A percentile compares a stretch with the other conserved stretches of the same genome.
phyloP scores from a whole-genome alignment of 2,797 vertebrate species.

The Pseudochirops corinnae region DNA sequence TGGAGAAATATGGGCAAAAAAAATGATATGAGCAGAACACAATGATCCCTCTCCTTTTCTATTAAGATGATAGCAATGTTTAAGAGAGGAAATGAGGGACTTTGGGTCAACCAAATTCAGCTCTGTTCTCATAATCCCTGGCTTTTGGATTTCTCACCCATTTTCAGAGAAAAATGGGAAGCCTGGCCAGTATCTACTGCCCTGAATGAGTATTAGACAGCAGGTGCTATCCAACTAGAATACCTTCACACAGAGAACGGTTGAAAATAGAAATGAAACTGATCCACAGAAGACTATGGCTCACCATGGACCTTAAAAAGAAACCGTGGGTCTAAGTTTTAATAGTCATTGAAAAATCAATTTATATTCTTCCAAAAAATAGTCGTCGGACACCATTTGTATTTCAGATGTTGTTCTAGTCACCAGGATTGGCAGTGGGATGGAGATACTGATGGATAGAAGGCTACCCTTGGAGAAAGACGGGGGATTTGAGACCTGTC shows the following conservation, averaged over 20 bases:
- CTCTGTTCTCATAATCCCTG: not conserved
- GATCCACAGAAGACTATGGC: not conserved
- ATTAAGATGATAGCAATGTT: not conserved
- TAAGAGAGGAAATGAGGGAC: not conserved
- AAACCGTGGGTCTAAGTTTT: not conserved
- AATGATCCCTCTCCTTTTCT: not conserved
- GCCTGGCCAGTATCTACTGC: not conserved
- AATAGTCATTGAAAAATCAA: not conserved
- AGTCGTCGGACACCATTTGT: conserved; percentile 38
- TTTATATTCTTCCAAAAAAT: not conserved
- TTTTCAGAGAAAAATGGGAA: not conserved
- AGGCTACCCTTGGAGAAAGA: not conserved
- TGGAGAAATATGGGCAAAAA: not conserved
- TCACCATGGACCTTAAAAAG: not conserved
- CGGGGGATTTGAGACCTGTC: not conserved
- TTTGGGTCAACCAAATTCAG: not conserved
- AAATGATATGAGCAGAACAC: conserved; percentile 15
- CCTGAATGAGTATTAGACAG: not conserved
- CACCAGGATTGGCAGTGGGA: not conserved
- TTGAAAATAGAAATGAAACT: not conserved
- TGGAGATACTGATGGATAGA: not conserved
- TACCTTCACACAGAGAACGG: not conserved
- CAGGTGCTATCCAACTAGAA: not conserved
- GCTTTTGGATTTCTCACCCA: not conserved
- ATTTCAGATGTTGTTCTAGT: not conserved